These are phyloP conservation scores for Caenorhabditis uteleia DNA, from an alignment of 2,888 invertebrate species.

Conservation along the genomic window DNA sequence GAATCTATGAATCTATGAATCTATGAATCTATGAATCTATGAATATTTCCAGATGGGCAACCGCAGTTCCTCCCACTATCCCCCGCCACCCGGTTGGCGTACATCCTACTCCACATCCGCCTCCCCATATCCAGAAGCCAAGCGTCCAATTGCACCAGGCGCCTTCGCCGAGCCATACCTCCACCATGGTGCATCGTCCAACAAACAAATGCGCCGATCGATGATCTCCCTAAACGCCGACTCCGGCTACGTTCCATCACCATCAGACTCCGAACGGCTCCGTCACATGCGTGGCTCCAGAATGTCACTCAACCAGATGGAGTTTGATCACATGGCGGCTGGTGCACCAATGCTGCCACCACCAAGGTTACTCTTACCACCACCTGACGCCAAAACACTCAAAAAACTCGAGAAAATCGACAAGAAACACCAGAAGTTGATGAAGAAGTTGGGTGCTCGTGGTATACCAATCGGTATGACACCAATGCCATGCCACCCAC, in stretches of 20 bases:
- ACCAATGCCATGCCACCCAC: too few relatives aligned
- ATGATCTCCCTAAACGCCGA: slow-evolving; percentile 38
- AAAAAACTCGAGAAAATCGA: slow-evolving; percentile 54
- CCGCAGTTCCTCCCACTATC: slow-evolving; percentile 40
- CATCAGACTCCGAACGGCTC: slow-evolving; percentile 16
- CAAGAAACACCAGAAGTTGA: slow-evolving; percentile 50
- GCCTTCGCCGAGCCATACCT: slow-evolving; percentile 41
- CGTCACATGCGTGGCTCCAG: slow-evolving; percentile 32
- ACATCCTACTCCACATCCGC: slow-evolving; percentile 28
- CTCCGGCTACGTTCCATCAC: slow-evolving; percentile 24
- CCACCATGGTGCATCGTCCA: slow-evolving; percentile 6
- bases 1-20: too few relatives aligned
- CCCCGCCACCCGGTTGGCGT: slow-evolving; percentile 37
- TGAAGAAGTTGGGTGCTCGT: slow-evolving; percentile 39
- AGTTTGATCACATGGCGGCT: slow-evolving; percentile 27
- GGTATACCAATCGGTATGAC: slow-evolving; percentile 26
- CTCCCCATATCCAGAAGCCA: slow-evolving; percentile 37
- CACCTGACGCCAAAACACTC: slow-evolving; percentile 47
- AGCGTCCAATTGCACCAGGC: slow-evolving; percentile 34
- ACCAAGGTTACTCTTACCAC: slow-evolving; percentile 20
- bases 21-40: too few relatives aligned
- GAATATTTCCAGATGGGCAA: slow-evolving; percentile 37
- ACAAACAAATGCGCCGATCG: slow-evolving; percentile 23
- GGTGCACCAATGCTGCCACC: slow-evolving; percentile 25
- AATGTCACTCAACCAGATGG: slow-evolving; percentile 43